Evolutionary conservation across 2,888 invertebrate genomes (phyloP).

Genomic region (Nymphalis c-album): DNA sequence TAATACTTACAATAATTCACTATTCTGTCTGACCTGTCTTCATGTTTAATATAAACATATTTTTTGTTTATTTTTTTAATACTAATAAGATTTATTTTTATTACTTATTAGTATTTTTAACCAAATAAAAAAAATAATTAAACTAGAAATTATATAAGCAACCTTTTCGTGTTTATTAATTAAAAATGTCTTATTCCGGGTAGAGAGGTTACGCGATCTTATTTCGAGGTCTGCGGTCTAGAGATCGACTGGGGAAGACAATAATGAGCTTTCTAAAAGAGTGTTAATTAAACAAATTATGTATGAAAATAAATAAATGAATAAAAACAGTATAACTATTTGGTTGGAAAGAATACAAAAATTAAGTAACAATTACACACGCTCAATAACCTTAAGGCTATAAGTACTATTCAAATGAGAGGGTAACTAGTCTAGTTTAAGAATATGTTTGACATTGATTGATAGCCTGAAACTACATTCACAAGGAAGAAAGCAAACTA

Average conservation of each 20-base stretch:
- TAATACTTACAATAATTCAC: not conserved
- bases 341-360: too few relatives aligned
- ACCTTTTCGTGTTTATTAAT: not conserved
- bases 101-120: too few relatives aligned
- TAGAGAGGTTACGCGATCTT: constrained; percentile 17
- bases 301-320: not conserved
- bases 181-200: constrained; percentile 1
- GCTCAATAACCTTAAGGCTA: constrained; percentile 12
- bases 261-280: constrained; percentile 9
- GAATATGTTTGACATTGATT: constrained; percentile 23
- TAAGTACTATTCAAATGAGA: constrained; percentile 15
- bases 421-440: constrained; percentile 6
- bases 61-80: too few relatives aligned
- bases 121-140: too few relatives aligned
- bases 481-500: constrained; percentile 21
- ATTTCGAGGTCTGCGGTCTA: constrained; percentile 18
- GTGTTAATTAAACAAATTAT: not conserved
- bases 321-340: too few relatives aligned
- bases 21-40: too few relatives aligned
- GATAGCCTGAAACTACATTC: constrained; percentile 11
- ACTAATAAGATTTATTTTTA: too few relatives aligned
- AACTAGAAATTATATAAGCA: too few relatives aligned
- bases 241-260: constrained; percentile 16
- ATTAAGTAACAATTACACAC: not conserved
- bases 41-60: too few relatives aligned